A percentile compares a stretch with the other conserved stretches of the same genome.
phyloP scores from a whole-genome alignment of 2,797 vertebrate genomes.

The Coilia nasus region DNA sequence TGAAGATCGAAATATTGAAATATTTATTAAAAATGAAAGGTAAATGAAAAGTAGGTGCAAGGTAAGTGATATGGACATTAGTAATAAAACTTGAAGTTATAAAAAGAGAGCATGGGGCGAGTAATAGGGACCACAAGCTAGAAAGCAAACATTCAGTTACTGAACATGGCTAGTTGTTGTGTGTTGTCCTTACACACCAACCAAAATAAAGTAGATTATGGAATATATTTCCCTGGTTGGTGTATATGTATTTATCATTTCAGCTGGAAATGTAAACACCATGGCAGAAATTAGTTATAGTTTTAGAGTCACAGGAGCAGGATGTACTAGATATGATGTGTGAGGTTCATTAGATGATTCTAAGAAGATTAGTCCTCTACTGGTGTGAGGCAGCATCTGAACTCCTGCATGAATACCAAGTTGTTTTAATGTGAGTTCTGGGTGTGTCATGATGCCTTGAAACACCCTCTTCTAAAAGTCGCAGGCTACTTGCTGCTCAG shows the following conservation, averaged over 20 bases:
- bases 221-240: not conserved
- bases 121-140: no score
- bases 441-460: not conserved
- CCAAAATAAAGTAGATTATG: not conserved
- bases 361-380: not conserved
- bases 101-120: no score
- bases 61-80: no score
- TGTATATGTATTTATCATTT: not conserved
- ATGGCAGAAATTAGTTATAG: not conserved
- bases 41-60: not conserved
- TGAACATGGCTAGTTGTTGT: no score
- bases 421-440: not conserved
- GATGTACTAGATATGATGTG: not conserved
- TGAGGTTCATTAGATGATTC: not conserved
- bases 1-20: not conserved
- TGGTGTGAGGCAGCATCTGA: not conserved
- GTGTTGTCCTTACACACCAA: not conserved
- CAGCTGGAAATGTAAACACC: not conserved
- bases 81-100: no score
- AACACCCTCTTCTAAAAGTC: not conserved
- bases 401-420: not conserved
- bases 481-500: not conserved
- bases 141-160: no score
- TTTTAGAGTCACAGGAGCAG: not conserved
- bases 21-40: not conserved